These are phyloP conservation scores for Seriola quinqueradiata DNA, from an alignment of 2,113 vertebrate genomes.

Conservation along the genomic window DNA sequence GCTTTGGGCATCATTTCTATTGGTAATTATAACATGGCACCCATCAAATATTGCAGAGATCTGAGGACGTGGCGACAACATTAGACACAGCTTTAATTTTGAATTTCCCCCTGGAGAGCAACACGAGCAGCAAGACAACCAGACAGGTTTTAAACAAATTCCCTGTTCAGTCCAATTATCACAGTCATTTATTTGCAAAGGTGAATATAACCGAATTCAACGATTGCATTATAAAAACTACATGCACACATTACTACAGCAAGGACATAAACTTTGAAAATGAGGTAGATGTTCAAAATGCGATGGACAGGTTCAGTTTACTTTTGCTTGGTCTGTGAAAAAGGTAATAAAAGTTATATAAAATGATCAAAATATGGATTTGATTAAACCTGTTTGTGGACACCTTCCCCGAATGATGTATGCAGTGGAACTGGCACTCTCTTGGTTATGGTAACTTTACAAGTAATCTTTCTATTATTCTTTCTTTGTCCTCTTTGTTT, in stretches of 20 bases:
- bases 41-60: conserved; percentile 17
- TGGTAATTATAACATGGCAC: background rate
- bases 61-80: background rate
- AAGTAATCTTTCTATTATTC: background rate
- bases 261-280: background rate
- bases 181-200: background rate
- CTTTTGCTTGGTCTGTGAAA: background rate
- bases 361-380: background rate
- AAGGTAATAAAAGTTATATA: background rate
- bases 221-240: background rate
- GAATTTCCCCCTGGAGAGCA: background rate
- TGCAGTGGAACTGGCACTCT: too few relatives aligned
- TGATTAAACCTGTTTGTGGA: background rate
- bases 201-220: background rate
- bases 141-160: conserved; percentile 15
- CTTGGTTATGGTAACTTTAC: background rate
- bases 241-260: background rate
- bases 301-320: background rate
- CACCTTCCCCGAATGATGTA: background rate
- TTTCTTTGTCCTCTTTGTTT: background rate
- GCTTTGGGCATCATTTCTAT: conserved; percentile 28
- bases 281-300: background rate
- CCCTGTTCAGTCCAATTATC: conserved; percentile 16
- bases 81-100: conserved; percentile 8
- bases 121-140: conserved; percentile 15